These are phyloP conservation scores for Halotydeus destructor DNA, from an alignment of 1,140 invertebrate genomes.

Conservation along the genomic window DNA sequence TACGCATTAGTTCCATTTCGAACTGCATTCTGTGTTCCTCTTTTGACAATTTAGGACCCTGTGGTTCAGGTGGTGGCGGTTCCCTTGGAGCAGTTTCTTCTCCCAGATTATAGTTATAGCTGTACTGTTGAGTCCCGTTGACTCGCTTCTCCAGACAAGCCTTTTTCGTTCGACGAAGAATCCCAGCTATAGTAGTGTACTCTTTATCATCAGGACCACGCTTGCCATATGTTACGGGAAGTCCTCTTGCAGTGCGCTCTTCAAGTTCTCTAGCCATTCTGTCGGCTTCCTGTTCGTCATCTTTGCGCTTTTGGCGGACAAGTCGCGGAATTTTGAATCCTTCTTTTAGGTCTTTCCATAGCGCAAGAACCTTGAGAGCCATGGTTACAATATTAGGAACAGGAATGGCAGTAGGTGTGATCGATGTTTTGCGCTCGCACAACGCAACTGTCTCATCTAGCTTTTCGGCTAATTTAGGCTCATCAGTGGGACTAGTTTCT, in stretches of 20 bases:
- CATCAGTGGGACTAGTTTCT: not conserved
- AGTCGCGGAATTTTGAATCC: conserved; percentile 87
- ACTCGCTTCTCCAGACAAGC: no score
- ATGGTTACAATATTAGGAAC: conserved; percentile 4
- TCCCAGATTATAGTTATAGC: not conserved
- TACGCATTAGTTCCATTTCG: conserved; percentile 43
- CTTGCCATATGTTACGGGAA: conserved; percentile 5
- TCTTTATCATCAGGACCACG: conserved; percentile 4
- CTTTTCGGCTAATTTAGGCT: conserved; percentile 3
- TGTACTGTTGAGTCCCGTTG: not conserved
- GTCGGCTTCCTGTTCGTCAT: conserved; percentile 65
- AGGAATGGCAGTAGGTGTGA: conserved; percentile 1
- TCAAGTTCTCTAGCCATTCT: conserved; percentile 10
- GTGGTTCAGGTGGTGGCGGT: not conserved
- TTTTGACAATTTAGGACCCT: conserved; percentile 26
- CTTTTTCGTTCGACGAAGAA: conserved; percentile 1
- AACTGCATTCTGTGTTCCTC: conserved; percentile 50
- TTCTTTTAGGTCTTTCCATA: conserved; percentile 60
- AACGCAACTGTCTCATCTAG: no score
- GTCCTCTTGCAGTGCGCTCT: conserved; percentile 9
- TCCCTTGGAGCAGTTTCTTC: not conserved
- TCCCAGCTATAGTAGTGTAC: conserved; percentile 7
- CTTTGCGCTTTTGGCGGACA: conserved; percentile 73
- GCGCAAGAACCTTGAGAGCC: conserved; percentile 7
- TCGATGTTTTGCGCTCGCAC: not conserved